Evolutionary conservation across 2,888 invertebrate genomes (phyloP), one percentile per base, ranked within the genome.

Genomic region (Eupithecia subfuscata): DNA sequence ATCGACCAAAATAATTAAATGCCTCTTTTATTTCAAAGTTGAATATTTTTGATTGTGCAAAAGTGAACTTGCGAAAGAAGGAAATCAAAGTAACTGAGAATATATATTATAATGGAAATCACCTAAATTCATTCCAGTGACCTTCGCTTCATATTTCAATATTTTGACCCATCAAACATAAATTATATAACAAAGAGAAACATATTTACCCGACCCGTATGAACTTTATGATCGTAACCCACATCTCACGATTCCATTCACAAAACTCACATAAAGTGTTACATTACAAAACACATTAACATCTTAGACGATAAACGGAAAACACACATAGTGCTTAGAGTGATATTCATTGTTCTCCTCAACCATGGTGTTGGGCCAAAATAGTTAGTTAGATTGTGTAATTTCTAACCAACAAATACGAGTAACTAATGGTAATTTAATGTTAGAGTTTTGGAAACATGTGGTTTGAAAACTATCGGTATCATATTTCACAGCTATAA

Each of bases 281-380:
- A 74, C 80, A 81, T 82, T 84, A 85, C 84, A 83, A 79, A 80
- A 84, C 82, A 83, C 81, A 84, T 84, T 87, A 86, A 84, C 88
- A 88, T 87, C 86, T 82, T 80, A 79, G 73, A 84, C 86, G 90
- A 89, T 92, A 92, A 91, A 85, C 82, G 83, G 86, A 89, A 87
- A 82, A 86, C 89, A 91, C 91, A 92, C 87, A 90, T 77, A 79
- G 74, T 76, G 79, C 63, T 80, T 80, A 79, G 77, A 79, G 76
- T 79, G 81, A 78, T 80, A 78, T 78, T 82, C 78, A 81, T 81
- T 82, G 80, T 83, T 84, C 78, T 73, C 77, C 82, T 85, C 82
- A 81, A 79, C 73, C 77, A 84, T 84, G 86, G 87, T 84, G 86
- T 87, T 87, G 85, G 83, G 90, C 90, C 89, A 90, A 92, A 91